phyloP scores from a whole-genome alignment of 1,140 invertebrate genomes.

The Drosophila ironensis region DNA sequence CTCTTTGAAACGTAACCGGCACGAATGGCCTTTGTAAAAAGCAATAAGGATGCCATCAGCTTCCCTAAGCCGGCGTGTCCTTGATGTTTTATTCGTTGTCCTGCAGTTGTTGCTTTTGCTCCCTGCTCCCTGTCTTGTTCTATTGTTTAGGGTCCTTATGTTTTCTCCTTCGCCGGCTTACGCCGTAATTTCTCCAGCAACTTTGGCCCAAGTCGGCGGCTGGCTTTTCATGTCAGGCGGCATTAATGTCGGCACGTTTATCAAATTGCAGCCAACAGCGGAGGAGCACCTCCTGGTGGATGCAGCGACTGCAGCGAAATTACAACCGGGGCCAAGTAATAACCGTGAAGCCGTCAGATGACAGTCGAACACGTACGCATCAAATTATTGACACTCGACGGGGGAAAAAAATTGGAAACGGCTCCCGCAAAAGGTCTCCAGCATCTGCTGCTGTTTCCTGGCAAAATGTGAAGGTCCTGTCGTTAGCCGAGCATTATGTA shows the following conservation, averaged over 20 bases:
- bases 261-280: constrained; percentile 65
- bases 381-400: constrained; percentile 46
- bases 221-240: constrained; percentile 54
- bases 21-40: background rate
- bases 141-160: constrained; percentile 25
- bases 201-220: constrained; percentile 14
- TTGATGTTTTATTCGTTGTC: constrained; percentile 6
- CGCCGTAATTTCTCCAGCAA: constrained; percentile 27
- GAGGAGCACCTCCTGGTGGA: background rate
- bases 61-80: constrained; percentile 5
- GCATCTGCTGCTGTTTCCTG: no score
- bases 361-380: constrained; percentile 40
- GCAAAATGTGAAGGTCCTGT: constrained; percentile 36
- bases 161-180: constrained; percentile 10
- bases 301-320: constrained; percentile 30
- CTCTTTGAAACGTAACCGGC: background rate
- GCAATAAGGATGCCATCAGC: background rate
- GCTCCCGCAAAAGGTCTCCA: constrained; percentile 17
- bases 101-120: background rate
- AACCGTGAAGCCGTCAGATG: constrained; percentile 27
- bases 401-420: constrained; percentile 5
- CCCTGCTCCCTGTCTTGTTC: constrained; percentile 3
- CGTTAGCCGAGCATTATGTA: constrained; percentile 27
- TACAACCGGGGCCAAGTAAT: constrained; percentile 32
- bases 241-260: constrained; percentile 73